These are phyloP conservation scores for Chloromyia formosa DNA, from an alignment of 2,888 invertebrate genomes.

Conservation along the genomic window DNA sequence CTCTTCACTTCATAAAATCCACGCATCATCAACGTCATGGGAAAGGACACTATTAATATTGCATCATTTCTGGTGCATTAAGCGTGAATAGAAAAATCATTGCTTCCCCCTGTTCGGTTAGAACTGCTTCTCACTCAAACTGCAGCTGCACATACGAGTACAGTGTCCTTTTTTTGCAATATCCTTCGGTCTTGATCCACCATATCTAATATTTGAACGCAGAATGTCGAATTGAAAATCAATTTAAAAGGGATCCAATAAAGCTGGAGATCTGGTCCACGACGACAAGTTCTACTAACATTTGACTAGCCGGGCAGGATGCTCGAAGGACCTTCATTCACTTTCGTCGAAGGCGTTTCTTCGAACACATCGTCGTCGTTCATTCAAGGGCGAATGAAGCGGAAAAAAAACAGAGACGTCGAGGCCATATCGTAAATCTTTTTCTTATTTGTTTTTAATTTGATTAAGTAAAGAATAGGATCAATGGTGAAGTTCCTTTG, in stretches of 20 bases:
- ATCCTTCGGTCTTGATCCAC: background rate
- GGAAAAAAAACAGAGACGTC: background rate
- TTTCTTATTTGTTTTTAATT: conserved; percentile 44
- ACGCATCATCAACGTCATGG: too few relatives aligned
- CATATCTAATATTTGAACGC: conserved; percentile 24
- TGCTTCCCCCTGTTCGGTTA: background rate
- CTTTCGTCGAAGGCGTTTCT: background rate
- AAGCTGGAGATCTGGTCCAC: background rate
- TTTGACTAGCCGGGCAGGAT: background rate
- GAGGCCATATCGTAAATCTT: conserved; percentile 39
- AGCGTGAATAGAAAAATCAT: background rate
- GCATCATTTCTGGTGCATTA: conserved; percentile 1
- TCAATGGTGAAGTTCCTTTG: conserved; percentile 30
- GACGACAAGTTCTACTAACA: background rate
- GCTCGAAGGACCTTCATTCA: background rate
- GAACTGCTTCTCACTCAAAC: background rate
- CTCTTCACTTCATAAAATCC: too few relatives aligned
- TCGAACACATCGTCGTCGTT: background rate
- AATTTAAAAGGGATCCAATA: conserved; percentile 33
- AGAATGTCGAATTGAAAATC: conserved; percentile 41
- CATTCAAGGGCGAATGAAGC: background rate
- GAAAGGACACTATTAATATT: background rate
- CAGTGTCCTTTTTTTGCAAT: background rate
- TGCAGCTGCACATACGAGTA: background rate
- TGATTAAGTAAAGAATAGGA: conserved; percentile 41